Base-by-base conservation (phyloP, 2,113 vertebrate species). In the Phycodurus eques region DNA sequence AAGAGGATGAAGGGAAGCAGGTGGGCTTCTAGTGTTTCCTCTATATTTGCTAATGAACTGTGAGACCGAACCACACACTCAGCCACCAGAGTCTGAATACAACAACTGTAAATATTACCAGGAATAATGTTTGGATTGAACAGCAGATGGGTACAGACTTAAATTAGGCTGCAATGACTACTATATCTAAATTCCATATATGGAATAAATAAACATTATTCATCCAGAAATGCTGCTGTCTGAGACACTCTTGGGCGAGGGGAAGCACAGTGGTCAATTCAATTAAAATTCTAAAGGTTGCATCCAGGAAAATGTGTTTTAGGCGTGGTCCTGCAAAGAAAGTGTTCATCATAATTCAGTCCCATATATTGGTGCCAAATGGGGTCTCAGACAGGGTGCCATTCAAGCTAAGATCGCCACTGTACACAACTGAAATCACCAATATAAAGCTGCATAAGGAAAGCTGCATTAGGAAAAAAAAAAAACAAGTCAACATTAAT, bases 1-100 rank as follows among this genome's bases (percentile, higher is more conserved):
- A 90, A 91, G 79, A 79, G 77, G 86, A 74, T 88, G 84, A 87
- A 89, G 83, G 82, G 79, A 76, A 89, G 87, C 89, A 90, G 88
- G 87, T 92, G 90, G 83, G 84, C 81, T 84, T 76, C 82, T 78
- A 83, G 76, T 77, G 81, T 84, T 90, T 81, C 74, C 82, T 82
- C 80, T 88, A 88, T 89, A 86, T 75, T 74, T 62, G 69, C 87
- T 91, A 89, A 92, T 91, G 88, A 91, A 88, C 78, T 81, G 90
- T 82, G 84, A 80, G 87, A 80, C 68, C 66, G 22, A 27, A 47
- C 33, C 75, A 74, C 68, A 71, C 77, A 71, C 67, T 71, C 75
- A 65, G 64, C 70, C 78, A 70, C 67, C 76, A 67, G 64, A 74
- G 71, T 53, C 60, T 65, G 33, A 60, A 79, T 72, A 83, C 73